phyloP scores from a whole-genome alignment of 2,113 vertebrate genomes.

The Pelecanus crispus region DNA sequence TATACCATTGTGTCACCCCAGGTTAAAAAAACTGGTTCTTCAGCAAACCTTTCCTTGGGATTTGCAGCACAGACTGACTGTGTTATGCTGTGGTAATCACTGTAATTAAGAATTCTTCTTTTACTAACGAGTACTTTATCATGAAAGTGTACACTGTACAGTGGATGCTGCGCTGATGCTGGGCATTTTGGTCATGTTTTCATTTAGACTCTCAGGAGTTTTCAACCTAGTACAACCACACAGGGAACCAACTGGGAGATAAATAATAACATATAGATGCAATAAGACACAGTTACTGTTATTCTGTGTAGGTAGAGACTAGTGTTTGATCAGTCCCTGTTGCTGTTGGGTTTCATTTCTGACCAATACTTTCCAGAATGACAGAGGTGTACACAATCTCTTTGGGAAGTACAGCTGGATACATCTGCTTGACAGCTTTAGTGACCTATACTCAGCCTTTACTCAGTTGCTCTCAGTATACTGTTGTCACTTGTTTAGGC shows the following conservation, averaged over 20 bases:
- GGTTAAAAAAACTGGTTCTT: not conserved
- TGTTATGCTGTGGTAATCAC: not conserved
- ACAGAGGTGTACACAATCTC: not conserved
- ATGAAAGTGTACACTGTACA: not conserved
- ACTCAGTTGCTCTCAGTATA: not conserved
- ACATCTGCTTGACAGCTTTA: not conserved
- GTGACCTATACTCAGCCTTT: not conserved
- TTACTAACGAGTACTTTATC: not conserved
- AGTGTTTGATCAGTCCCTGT: not conserved
- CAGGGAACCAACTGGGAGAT: not conserved
- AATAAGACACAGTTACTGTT: not conserved
- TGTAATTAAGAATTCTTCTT: not conserved
- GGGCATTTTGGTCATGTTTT: not conserved
- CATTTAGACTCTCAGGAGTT: not conserved
- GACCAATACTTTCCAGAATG: not conserved
- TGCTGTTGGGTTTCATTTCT: not conserved
- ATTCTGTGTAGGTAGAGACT: not conserved
- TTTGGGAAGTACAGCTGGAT: not conserved
- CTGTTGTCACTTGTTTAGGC: not conserved
- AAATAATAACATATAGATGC: not conserved
- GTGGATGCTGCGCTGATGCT: no score
- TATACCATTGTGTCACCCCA: not conserved
- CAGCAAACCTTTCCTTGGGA: not conserved
- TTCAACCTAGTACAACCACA: not conserved
- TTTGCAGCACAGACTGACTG: not conserved